Percentiles rank a stretch among this genome's conserved stretches.
Conservation (phyloP, 2,113 vertebrate species). For the Amphiprion percula region DNA sequence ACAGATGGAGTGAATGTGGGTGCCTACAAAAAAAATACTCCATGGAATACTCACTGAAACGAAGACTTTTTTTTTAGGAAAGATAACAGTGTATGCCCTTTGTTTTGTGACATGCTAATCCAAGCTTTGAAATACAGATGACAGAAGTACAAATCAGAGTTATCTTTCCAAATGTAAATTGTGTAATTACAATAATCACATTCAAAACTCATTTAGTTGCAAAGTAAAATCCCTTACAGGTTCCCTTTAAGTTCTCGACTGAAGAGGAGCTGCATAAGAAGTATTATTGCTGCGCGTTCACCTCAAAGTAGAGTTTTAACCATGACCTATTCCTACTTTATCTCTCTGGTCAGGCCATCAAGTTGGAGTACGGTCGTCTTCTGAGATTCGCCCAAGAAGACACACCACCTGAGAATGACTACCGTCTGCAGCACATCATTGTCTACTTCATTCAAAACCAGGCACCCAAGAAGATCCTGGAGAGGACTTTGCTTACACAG, state of each 20-base stretch:
- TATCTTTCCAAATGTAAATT: too few species aligned
- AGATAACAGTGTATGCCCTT: too few species aligned
- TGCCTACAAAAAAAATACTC: too few species aligned
- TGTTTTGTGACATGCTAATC: too few species aligned
- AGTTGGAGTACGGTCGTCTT: slow-evolving; percentile 93
- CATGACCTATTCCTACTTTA: background rate
- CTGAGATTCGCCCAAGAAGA: slow-evolving; percentile 94
- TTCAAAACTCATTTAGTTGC: background rate
- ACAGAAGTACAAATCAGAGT: too few species aligned
- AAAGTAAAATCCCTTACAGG: background rate
- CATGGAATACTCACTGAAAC: too few species aligned
- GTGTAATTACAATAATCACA: too few species aligned
- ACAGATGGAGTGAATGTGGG: too few species aligned
- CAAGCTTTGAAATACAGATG: too few species aligned
- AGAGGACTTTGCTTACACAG: slow-evolving; percentile 95
- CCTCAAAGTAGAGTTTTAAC: background rate
- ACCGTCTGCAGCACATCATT: slow-evolving; percentile 92
- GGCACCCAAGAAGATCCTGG: slow-evolving; percentile 96
- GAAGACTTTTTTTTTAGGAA: too few species aligned
- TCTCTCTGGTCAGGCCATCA: slow-evolving; percentile 90
- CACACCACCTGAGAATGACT: slow-evolving; percentile 91
- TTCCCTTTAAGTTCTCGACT: background rate
- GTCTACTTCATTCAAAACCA: slow-evolving; percentile 98
- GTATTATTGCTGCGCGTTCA: background rate
- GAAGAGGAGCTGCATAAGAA: background rate